Base-by-base conservation (phyloP, 1,140 invertebrate species). In the Drosophila auraria region DNA sequence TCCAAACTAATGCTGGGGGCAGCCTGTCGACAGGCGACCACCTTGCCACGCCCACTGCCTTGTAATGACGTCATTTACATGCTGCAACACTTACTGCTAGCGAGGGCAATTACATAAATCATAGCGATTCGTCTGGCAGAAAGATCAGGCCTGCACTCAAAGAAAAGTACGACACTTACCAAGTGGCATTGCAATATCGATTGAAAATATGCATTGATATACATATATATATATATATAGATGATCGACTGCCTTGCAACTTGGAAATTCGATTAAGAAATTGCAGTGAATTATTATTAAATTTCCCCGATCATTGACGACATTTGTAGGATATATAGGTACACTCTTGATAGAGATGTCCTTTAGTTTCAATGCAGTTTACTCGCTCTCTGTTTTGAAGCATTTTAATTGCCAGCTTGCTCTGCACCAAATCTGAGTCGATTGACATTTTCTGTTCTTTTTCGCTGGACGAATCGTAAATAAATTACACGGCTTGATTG, bases 11-110 rank as follows among this genome's bases (percentile, higher is more conserved):
- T 72, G 54, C 68, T 58, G 68, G 38, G 70, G 71, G 71, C 47
- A 73, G 71, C 40, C 47, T 27, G 71, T 45, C 57, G 50, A 49
- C 63, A 61, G 56, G 27, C 57, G 64, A 78, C 74, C 51, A 49
- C 42, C 44, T 59, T 17, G 50, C 57, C 75, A 78, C 75, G 62
- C 78, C 77, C 40, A 47, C 25, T 30, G 57, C 25, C 77, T 79
- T 70, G 80, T 83, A 83, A 83, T 80, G 81, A 45, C 80, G 76
- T 75, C 70, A 76, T 83, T 83, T 83, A 79, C 81, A 83, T 83
- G 80, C 69, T 75, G 69, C 75, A 71, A 79, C 80, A 62, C 44
- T 73, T 30, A 66, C 63, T 50, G 59, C 50, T 45, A 40, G 58
- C 38, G 11, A 42, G 30, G 44, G 51, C 72, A 58, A 77, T 66